phyloP scores from a whole-genome alignment of 2,797 vertebrate genomes.

The Crocodylus rhombifer region DNA sequence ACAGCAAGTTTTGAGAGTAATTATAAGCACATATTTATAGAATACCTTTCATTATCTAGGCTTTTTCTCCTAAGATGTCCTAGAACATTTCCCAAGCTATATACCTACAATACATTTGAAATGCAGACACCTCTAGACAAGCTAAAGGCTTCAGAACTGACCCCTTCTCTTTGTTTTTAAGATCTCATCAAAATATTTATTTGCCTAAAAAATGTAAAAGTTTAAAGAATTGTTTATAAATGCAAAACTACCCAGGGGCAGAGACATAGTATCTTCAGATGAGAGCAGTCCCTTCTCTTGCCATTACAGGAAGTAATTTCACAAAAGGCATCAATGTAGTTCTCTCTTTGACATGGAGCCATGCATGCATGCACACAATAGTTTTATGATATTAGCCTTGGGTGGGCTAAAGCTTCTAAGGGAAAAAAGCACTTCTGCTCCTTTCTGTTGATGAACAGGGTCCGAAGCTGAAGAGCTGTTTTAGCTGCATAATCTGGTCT shows the following conservation, averaged over 20 bases:
- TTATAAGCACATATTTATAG: not conserved
- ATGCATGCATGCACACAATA: constrained; percentile 8
- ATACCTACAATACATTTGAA: not conserved
- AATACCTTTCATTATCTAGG: not conserved
- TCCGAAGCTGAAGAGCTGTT: too few relatives aligned
- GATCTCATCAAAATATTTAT: not conserved
- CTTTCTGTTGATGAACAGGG: too few relatives aligned
- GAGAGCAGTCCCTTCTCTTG: constrained; percentile 46
- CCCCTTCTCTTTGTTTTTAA: not conserved
- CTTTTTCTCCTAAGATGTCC: not conserved
- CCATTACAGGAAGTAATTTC: constrained; percentile 69
- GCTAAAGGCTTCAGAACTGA: not conserved
- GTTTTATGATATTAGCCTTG: not conserved
- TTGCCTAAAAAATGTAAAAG: not conserved
- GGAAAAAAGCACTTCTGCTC: too few relatives aligned
- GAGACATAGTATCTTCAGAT: not conserved
- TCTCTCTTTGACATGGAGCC: too few relatives aligned
- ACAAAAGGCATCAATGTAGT: constrained; percentile 19
- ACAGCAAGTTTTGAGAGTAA: constrained; percentile 40
- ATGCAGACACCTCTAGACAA: not conserved
- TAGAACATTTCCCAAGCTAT: not conserved
- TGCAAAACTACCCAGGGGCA: not conserved
- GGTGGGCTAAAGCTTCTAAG: too few relatives aligned
- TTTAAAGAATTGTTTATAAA: not conserved
- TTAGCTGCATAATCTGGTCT: too few relatives aligned